phyloP scores from a whole-genome alignment of 2,113 vertebrate species.

The Xerus inauris region DNA sequence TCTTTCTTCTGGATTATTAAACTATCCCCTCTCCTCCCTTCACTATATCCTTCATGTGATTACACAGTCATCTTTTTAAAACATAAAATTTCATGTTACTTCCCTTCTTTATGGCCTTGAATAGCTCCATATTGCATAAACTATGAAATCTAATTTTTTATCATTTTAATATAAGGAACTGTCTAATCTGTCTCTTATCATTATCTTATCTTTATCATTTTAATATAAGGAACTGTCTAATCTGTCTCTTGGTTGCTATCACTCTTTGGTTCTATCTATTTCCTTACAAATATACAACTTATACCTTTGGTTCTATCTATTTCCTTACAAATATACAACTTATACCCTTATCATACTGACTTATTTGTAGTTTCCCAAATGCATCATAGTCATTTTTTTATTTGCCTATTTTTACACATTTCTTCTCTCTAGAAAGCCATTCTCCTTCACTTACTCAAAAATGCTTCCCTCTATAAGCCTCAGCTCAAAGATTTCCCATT shows the following conservation, averaged over 20 bases:
- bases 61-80: neutral
- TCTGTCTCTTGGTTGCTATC: neutral
- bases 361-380: neutral
- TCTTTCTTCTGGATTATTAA: neutral
- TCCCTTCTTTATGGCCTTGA: neutral
- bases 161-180: neutral
- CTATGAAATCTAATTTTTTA: conserved; percentile 18
- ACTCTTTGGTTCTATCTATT: neutral
- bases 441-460: conserved; percentile 34
- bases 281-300: neutral
- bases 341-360: neutral
- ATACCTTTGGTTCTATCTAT: neutral
- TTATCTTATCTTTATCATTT: conserved; percentile 47
- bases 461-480: neutral
- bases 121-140: neutral
- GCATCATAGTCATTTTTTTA: neutral
- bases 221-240: neutral
- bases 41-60: neutral
- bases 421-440: conserved; percentile 1
- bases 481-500: neutral
- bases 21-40: neutral
- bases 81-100: neutral
- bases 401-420: neutral
- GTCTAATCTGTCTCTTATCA: neutral
- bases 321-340: neutral